Evolutionary conservation across 2,797 vertebrate species (phyloP).

Genomic region (Alauda arvensis): DNA sequence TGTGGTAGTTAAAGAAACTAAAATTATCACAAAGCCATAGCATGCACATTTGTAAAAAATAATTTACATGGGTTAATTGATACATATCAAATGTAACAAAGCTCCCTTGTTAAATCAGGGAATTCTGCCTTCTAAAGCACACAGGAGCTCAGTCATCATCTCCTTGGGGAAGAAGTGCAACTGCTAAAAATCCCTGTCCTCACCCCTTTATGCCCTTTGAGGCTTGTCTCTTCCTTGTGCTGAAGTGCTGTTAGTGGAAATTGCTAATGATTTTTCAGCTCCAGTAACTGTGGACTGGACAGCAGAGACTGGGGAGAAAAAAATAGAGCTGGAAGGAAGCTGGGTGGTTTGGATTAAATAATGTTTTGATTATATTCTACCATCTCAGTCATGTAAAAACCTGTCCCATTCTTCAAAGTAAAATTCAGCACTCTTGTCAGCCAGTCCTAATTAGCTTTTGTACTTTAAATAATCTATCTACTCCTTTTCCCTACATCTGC

Average conservation of each 20-base stretch:
- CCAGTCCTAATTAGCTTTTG: slow-evolving; percentile 24
- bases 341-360: not conserved
- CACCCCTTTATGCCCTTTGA: not conserved
- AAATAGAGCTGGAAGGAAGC: not conserved
- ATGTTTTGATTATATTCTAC: slow-evolving; percentile 11
- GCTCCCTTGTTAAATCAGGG: not conserved
- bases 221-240: not conserved
- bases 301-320: not conserved
- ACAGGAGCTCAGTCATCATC: not conserved
- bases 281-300: not conserved
- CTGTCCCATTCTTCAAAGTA: slow-evolving; percentile 24
- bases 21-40: not conserved
- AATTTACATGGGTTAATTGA: not conserved
- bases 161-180: not conserved
- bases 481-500: slow-evolving; percentile 2
- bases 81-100: not conserved
- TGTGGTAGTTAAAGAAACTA: not conserved
- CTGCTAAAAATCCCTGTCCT: slow-evolving; percentile 2
- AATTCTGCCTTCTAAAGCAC: not conserved
- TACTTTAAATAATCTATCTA: slow-evolving; percentile 29
- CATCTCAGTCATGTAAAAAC: slow-evolving; percentile 12
- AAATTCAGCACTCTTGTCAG: slow-evolving; percentile 39
- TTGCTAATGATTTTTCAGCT: not conserved
- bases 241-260: not conserved
- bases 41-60: not conserved